These are phyloP conservation scores for Achlya flavicornis DNA, from an alignment of 2,888 invertebrate species.

Conservation along the genomic window DNA sequence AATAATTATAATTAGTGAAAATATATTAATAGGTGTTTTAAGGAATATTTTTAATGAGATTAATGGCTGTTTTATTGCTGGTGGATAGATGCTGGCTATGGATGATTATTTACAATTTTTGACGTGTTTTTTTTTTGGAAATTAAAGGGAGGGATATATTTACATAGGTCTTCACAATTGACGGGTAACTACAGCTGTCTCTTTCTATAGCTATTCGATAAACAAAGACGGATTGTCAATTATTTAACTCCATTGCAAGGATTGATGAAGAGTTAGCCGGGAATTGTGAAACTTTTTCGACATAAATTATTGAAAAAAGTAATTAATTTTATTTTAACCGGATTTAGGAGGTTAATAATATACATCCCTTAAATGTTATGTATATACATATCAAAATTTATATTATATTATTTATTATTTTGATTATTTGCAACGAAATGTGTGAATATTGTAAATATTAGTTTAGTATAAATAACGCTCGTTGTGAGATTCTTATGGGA, in stretches of 20 bases:
- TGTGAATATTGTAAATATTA: constrained; percentile 52
- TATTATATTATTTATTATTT: constrained; percentile 31
- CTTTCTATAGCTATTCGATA: too few species aligned
- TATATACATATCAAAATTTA: constrained; percentile 33
- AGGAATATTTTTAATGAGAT: constrained; percentile 44
- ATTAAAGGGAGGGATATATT: background rate
- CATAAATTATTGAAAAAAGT: too few species aligned
- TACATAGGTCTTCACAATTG: too few species aligned
- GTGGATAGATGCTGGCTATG: constrained; percentile 36
- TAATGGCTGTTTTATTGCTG: constrained; percentile 49
- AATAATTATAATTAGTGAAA: constrained; percentile 21
- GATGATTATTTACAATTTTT: constrained; percentile 15
- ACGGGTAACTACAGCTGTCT: too few species aligned
- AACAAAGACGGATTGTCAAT: too few species aligned
- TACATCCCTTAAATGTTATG: background rate
- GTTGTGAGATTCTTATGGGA: constrained; percentile 24
- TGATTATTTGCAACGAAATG: constrained; percentile 16
- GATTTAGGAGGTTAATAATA: too few species aligned
- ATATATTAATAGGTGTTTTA: constrained; percentile 21
- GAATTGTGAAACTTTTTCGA: too few species aligned
- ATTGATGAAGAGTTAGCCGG: too few species aligned
- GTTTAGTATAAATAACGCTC: constrained; percentile 24
- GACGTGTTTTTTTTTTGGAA: constrained; percentile 16
- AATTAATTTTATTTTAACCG: too few species aligned
- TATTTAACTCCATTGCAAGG: too few species aligned